Evolutionary conservation across 2,888 invertebrate species (phyloP).

Genomic region (Lepas anatifera): DNA sequence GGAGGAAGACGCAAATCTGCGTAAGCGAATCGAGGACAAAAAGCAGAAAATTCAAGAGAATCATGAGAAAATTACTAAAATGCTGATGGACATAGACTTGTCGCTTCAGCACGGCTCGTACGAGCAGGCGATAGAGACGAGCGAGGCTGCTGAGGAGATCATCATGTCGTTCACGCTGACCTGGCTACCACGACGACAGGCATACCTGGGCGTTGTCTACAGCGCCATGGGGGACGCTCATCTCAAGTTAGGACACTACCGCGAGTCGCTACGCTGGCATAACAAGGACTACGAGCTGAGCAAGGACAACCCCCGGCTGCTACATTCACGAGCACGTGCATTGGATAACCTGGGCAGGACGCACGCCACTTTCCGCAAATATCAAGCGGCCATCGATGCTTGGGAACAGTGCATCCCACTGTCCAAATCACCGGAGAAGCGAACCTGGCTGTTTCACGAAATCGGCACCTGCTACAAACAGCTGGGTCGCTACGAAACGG

Average conservation of each 20-base stretch:
- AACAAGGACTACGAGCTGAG: constrained; percentile 10
- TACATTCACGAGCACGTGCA: background rate
- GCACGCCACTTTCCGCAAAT: constrained; percentile 4
- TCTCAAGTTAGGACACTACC: constrained; percentile 2
- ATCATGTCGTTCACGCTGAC: background rate
- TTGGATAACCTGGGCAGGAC: constrained; percentile 2
- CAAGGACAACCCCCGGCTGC: background rate
- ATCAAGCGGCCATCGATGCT: background rate
- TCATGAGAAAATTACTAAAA: background rate
- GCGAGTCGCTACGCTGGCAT: background rate
- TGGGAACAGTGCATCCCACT: constrained; percentile 7
- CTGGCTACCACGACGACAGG: background rate
- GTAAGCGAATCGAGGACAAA: background rate
- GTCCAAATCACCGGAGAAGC: background rate
- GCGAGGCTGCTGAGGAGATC: background rate
- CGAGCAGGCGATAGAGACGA: background rate
- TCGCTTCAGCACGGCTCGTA: background rate
- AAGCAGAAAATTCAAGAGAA: background rate
- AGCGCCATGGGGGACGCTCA: constrained; percentile 5
- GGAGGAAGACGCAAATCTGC: background rate
- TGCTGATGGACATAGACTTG: background rate
- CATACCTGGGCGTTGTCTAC: constrained; percentile 9
- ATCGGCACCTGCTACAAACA: constrained; percentile 10
- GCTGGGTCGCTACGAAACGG: background rate
- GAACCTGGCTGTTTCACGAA: background rate